Conservation (phyloP, 2,113 vertebrate genomes). For the Paralichthys olivaceus region DNA sequence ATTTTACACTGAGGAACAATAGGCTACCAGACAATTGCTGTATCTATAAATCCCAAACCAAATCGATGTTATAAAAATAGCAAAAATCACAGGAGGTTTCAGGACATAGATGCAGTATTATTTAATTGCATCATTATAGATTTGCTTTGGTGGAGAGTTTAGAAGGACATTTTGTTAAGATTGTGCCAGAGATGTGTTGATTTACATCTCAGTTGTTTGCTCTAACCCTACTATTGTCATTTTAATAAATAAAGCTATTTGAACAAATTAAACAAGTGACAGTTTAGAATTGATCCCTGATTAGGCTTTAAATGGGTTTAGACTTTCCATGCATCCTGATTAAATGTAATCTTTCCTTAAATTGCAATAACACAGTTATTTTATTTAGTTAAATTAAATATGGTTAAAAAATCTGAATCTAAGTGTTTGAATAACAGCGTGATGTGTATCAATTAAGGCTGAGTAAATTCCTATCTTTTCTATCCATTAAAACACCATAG, state of each 20-base stretch:
- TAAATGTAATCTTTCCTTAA: constrained; percentile 57
- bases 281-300: constrained; percentile 64
- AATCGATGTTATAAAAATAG: constrained; percentile 13
- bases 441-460: constrained; percentile 27
- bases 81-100: constrained; percentile 11
- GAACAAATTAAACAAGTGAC: constrained; percentile 63
- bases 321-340: constrained; percentile 52
- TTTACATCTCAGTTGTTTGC: constrained; percentile 37
- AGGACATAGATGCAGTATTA: constrained; percentile 7
- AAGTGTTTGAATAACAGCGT: constrained; percentile 14
- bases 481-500: background rate
- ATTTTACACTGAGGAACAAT: constrained; percentile 22
- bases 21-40: constrained; percentile 18
- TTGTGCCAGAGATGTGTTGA: constrained; percentile 19
- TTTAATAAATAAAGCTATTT: constrained; percentile 57
- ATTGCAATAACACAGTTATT: constrained; percentile 57
- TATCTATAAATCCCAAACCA: constrained; percentile 11
- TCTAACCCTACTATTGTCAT: constrained; percentile 21
- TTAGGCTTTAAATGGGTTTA: constrained; percentile 60
- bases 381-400: constrained; percentile 54
- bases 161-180: background rate
- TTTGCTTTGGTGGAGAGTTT: background rate
- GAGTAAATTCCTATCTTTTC: constrained; percentile 17
- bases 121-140: constrained; percentile 14
- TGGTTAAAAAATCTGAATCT: constrained; percentile 31